A percentile compares a stretch with the other conserved stretches of the same genome.
These are phyloP conservation scores for Drosophila pallidifrons DNA, from an alignment of 1,140 invertebrate genomes.

Conservation along the genomic window DNA sequence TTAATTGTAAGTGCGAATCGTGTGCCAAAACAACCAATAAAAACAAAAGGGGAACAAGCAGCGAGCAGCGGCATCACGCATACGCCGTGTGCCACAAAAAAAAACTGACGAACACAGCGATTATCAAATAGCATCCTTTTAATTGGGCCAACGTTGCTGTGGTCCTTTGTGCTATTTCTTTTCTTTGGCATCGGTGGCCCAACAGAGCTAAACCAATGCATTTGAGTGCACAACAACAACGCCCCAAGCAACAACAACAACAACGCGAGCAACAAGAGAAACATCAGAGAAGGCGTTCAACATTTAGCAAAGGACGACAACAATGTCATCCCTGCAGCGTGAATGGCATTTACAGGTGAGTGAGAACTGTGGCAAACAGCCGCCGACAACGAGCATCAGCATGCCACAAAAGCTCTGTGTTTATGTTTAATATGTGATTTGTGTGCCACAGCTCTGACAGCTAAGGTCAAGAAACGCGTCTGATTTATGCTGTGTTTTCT, in stretches of 20 bases:
- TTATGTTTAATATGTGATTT: constrained; percentile 19
- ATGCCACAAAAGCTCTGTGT: neutral
- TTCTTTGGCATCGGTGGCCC: constrained; percentile 27
- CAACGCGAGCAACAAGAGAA: constrained; percentile 85
- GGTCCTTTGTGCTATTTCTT: constrained; percentile 38
- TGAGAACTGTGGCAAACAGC: neutral
- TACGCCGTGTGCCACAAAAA: constrained; percentile 12
- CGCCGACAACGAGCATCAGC: too few species aligned
- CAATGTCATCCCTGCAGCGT: constrained; percentile 88
- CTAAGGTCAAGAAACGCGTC: constrained; percentile 69
- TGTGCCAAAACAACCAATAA: constrained; percentile 31
- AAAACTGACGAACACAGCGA: neutral
- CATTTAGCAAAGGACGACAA: constrained; percentile 83
- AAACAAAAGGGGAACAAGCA: neutral
- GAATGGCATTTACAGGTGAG: constrained; percentile 87
- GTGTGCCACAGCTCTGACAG: constrained; percentile 21
- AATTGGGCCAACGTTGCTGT: constrained; percentile 45
- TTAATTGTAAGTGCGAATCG: constrained; percentile 13
- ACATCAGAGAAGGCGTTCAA: constrained; percentile 77
- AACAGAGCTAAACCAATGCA: constrained; percentile 85
- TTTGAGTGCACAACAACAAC: constrained; percentile 85
- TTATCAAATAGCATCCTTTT: neutral
- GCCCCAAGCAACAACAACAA: constrained; percentile 84
- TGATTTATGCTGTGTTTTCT: constrained; percentile 21
- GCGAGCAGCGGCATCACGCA: constrained; percentile 17